Evolutionary conservation across 2,113 vertebrate genomes (phyloP).

Genomic region (Macaca fascicularis): T2T-MFA8v1.1 NC_088389.1:75001501-75002000

Average conservation of each 20-base stretch:
- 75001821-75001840: background rate
- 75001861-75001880: conserved; percentile 18
- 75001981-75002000: too few species aligned
- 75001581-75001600: background rate
- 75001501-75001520: background rate
- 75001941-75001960: too few species aligned
- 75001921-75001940: too few species aligned
- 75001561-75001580: background rate
- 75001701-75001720: background rate
- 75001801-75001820: background rate
- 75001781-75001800: background rate
- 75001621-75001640: background rate
- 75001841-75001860: background rate
- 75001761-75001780: background rate
- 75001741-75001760: background rate
- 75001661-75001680: background rate
- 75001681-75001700: background rate
- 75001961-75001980: too few species aligned
- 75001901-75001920: too few species aligned
- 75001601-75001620: background rate
- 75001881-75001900: background rate
- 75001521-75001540: background rate
- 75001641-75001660: background rate
- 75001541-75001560: background rate
- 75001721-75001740: background rate